Evolutionary conservation across 2,113 vertebrate genomes (phyloP), one percentile per base, ranked within the genome.

Genomic region (Sapayoa aenigma): DNA sequence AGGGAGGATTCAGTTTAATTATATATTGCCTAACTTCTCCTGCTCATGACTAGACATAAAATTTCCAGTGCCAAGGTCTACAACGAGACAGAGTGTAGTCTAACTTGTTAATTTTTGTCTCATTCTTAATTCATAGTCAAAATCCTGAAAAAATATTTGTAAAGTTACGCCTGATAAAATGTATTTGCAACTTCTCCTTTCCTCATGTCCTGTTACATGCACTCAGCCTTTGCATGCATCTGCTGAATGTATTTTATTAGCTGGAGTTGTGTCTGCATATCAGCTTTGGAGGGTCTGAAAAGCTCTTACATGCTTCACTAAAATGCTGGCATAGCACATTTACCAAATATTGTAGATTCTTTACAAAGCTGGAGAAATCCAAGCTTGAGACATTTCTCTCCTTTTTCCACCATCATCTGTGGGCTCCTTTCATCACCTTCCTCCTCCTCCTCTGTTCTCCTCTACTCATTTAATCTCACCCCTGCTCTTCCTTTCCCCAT

Each of bases 381-480:
- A 72, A 87, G 31, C 23, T 6, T 79, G 27, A 94, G 37, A 69
- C 2, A 4, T 66, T 96, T 89, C 1, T 2, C 23, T 79, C 11
- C 30, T 68, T 87, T 82, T 95, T 53, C 44, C n/a, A 11, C 49
- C 89, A 80, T 58, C 79, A 78, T 49, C 76, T 87, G 22, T 10
- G 35, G 7, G 15, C 16, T 94, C 52, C 66, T 94, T 94, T 95
- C 81, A 93, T 81, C 77, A 89, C n/a, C 35, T 73, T 86, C 59
- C 23, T 92, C 31, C 60, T 90, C 59, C 72, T 90, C 56, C 59
- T 90, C n/a, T n/a, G 66, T 33, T 74, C 14, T 94, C 52, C 23
- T 77, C 65, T 42, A 27, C 23, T 95, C 93, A 93, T 96, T 95
- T 96, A 96, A 94, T 94, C 96, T 96, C 73, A 58, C 18, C 37